Evolutionary conservation across 2,113 vertebrate genomes (phyloP), one percentile per base, ranked within the genome.

Genomic region (human): DNA sequence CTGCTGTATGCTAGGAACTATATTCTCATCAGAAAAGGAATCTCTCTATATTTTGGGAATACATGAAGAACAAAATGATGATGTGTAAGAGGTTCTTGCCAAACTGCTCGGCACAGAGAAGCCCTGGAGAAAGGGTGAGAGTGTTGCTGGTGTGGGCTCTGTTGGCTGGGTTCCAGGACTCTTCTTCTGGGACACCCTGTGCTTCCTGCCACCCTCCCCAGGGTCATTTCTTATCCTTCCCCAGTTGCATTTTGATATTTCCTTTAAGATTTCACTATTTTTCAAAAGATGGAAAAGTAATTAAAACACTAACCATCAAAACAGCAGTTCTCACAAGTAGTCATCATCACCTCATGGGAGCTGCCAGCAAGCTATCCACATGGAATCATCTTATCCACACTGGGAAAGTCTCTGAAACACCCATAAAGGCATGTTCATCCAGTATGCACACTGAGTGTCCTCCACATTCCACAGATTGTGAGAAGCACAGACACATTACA

Each of bases 401-500:
- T 38, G 30, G n/a, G 22, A 45, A 2, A 0, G 7, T 55, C 30
- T 79, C 72, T 66, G 27, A 52, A 9, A 40, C 40, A 32, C n/a
- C 18, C 43, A 22, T 48, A n/a, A 30, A 4, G 4, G 18, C 64
- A 22, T 27, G 52, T 50, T 52, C 59, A 90, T 50, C 45, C 16
- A 30, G 22, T 14, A 30, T 68, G 17, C 52, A 18, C 25, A 52
- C 18, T n/a, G n/a, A 55, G 35, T 72, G 48, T 50, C 35, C 84
- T 87, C 4, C 13, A 27, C 17, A 4, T 11, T 40, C 9, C 48
- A 40, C 22, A 30, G 38, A n/a, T 23, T 35, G 61, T 40, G 48
- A 18, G 13, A 38, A 48, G 1, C 59, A 43, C 13, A 55, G 35
- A 30, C n/a, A 59, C 14, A 0, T 16, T 14, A 3, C 27, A 5